phyloP scores from a whole-genome alignment of 2,113 vertebrate genomes.

The Talpa occidentalis region DNA sequence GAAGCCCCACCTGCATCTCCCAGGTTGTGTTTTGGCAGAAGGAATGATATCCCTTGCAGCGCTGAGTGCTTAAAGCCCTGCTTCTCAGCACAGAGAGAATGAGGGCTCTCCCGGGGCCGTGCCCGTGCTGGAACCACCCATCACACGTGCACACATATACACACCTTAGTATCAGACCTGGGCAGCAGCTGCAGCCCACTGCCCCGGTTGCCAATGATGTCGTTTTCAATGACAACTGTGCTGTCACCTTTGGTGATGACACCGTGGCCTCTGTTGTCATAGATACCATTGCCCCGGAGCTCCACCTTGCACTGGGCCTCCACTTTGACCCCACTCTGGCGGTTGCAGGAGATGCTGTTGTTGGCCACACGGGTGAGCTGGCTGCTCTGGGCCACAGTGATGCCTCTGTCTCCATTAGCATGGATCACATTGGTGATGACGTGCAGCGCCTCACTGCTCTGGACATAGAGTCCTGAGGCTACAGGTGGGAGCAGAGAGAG shows the following conservation, averaged over 20 bases:
- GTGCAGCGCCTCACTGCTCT: constrained; percentile 92
- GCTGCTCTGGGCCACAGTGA: constrained; percentile 91
- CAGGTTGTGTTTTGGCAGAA: not conserved
- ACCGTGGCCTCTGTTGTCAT: constrained; percentile 91
- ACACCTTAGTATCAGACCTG: constrained; percentile 91
- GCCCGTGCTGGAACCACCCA: not conserved
- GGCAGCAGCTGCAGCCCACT: constrained; percentile 91
- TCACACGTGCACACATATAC: not conserved
- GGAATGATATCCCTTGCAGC: not conserved
- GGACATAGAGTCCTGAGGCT: constrained; percentile 94
- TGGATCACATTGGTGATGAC: constrained; percentile 91
- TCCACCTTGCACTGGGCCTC: constrained; percentile 91
- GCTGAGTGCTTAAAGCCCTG: not conserved
- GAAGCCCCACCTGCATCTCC: not conserved
- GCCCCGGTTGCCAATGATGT: constrained; percentile 91
- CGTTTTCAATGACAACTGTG: constrained; percentile 91
- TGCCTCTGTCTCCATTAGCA: constrained; percentile 87
- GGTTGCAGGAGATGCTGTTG: constrained; percentile 93
- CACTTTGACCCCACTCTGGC: constrained; percentile 88
- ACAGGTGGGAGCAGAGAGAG: not conserved
- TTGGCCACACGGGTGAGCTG: constrained; percentile 90
- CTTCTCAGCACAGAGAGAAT: not conserved
- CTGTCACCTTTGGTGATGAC: constrained; percentile 89
- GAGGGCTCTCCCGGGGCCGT: not conserved
- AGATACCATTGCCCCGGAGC: constrained; percentile 93